These are phyloP conservation scores for Nephrotoma flavescens DNA, from an alignment of 2,888 invertebrate genomes.

Conservation along the genomic window DNA sequence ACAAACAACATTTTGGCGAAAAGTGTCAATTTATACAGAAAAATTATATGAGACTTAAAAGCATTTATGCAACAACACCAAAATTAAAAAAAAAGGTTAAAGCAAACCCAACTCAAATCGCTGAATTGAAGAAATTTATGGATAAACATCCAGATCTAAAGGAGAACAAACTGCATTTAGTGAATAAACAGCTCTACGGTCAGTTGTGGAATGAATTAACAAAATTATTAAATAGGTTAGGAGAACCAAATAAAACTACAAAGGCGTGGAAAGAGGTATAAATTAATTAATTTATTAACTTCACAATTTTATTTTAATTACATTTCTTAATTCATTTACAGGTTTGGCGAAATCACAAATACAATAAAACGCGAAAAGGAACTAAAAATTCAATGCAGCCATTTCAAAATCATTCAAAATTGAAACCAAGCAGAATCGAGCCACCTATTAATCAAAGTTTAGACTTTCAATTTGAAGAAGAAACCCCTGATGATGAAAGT, in stretches of 20 bases:
- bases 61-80: not conserved
- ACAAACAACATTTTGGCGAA: constrained; percentile 25
- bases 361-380: not conserved
- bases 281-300: not conserved
- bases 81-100: not conserved
- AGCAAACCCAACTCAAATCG: not conserved
- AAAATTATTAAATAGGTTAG: not conserved
- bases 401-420: not conserved
- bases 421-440: too few relatives aligned
- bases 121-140: not conserved
- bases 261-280: not conserved
- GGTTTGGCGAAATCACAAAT: not conserved
- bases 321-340: not conserved
- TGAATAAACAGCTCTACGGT: not conserved
- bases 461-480: too few relatives aligned
- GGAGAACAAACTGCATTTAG: not conserved
- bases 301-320: not conserved
- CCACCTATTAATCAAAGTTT: too few relatives aligned
- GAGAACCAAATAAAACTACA: not conserved
- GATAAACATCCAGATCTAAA: not conserved
- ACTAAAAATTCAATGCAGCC: not conserved
- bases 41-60: not conserved
- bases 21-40: not conserved
- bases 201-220: not conserved
- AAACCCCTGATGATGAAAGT: too few relatives aligned